A percentile compares a stretch with the other conserved stretches of the same genome.
phyloP scores from a whole-genome alignment of 1,140 invertebrate genomes.

The Meloidogyne floridensis region DNA sequence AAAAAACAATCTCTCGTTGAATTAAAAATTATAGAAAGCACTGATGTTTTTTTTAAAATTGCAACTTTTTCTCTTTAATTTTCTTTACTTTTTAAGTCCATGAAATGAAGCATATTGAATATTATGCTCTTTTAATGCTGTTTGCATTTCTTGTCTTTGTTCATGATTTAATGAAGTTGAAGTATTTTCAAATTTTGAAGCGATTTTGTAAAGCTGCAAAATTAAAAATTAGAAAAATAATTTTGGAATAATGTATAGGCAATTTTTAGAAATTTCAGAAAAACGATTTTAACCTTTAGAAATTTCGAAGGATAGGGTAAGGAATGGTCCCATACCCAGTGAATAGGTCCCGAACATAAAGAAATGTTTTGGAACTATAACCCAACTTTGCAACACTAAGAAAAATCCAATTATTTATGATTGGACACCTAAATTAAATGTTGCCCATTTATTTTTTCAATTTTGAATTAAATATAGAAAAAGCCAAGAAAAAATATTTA shows the following conservation, averaged over 20 bases:
- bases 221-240: slow-evolving; percentile 15
- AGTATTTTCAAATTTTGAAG: slow-evolving; percentile 20
- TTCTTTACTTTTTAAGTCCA: not conserved
- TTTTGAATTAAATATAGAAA: not conserved
- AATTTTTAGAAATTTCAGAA: too few species aligned
- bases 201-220: not conserved
- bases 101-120: slow-evolving; percentile 5
- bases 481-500: slow-evolving; percentile 6
- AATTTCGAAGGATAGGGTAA: too few species aligned
- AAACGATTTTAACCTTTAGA: too few species aligned
- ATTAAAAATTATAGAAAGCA: not conserved
- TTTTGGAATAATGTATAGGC: not conserved
- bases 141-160: slow-evolving; percentile 8
- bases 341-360: too few species aligned
- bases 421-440: too few species aligned
- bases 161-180: slow-evolving; percentile 8
- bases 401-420: too few species aligned
- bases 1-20: not conserved
- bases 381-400: too few species aligned
- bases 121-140: slow-evolving; percentile 1
- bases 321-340: too few species aligned
- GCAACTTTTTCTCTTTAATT: not conserved
- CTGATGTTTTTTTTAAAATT: not conserved
- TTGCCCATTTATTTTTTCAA: too few species aligned
- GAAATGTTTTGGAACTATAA: too few species aligned